phyloP scores from a whole-genome alignment of 2,888 invertebrate genomes.

The Rhimphoctona megacephalus region DNA sequence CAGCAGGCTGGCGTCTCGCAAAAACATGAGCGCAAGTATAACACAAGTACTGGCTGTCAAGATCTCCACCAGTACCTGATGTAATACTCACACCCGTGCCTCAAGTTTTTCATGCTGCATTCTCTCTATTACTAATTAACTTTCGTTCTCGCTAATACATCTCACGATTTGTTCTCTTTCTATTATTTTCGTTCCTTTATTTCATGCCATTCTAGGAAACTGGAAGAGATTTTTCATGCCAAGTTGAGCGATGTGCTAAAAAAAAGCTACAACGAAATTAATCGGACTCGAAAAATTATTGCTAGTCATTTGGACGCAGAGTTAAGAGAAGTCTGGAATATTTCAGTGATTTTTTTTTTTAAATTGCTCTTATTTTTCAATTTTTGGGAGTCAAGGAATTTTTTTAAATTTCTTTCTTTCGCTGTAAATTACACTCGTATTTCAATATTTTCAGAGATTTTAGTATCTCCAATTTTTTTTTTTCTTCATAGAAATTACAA shows the following conservation, averaged over 20 bases:
- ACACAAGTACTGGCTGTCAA: constrained; percentile 94
- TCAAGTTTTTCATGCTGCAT: constrained; percentile 84
- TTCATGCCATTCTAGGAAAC: constrained; percentile 67
- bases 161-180: constrained; percentile 7
- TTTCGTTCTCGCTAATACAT: constrained; percentile 20
- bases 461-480: not conserved
- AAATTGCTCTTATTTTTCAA: not conserved
- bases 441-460: not conserved
- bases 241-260: constrained; percentile 63
- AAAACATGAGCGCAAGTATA: constrained; percentile 91
- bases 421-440: not conserved
- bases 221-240: constrained; percentile 53
- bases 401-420: not conserved
- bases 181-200: constrained; percentile 55
- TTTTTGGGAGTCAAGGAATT: not conserved
- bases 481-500: not conserved
- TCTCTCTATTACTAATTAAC: constrained; percentile 79
- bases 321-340: not conserved
- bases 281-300: not conserved
- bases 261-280: constrained; percentile 29
- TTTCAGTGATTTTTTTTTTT: not conserved
- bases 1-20: constrained; percentile 79
- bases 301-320: not conserved
- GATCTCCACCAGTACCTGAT: constrained; percentile 97
- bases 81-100: constrained; percentile 97